Evolutionary conservation across 1,140 invertebrate species (phyloP), one percentile per base, ranked within the genome.

Genomic region (Brachionus asplanchnoidis): DNA sequence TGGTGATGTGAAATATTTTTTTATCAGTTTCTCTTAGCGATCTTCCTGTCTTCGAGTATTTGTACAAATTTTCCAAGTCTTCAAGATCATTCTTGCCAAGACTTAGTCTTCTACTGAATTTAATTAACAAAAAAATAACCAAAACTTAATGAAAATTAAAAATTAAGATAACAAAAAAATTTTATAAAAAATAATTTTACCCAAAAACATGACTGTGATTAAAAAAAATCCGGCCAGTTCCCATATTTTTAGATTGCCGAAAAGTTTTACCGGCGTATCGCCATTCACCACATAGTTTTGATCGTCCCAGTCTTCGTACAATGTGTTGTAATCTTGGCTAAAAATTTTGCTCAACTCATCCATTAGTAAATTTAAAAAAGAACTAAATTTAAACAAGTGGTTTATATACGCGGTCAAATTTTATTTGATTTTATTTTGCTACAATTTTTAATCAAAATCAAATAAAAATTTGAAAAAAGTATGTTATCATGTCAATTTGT

Each of bases 401-500:
- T 60, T 60, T 60, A 68, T 68, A 68, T 68, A 68, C 12, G 32
- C 32, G 32, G 32, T 32, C 32, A 68, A 68, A 40, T 68, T 68
- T 68, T 68, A 32, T 68, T 32, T 68, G 28, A 68, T 32, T 68
- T 68, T 14, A 68, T 68, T 68, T 32, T 68, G 53, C 8, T 60
- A 60, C 53, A 60, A 60, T 60, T 68, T 68, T 11, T 68, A 32
- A 68, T 68, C 32, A 68, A 68, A 68, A 28, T 68, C 66, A 68
- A 68, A 68, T 40, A 68, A 68, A 68, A 68, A 32, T 40, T 68
- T 68, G 26, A 40, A 68, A 68, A 68, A 68, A 32, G 32, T 68
- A 40, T 68, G 66, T 68, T 68, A 68, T 68, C 66, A 68, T 68
- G 66, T 68, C 66, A 68, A 68, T 68, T 68, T 68, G 26, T 32